A percentile compares a stretch with the other conserved stretches of the same genome.
These are phyloP conservation scores for Agelastica alni DNA, from an alignment of 2,888 invertebrate genomes.

Conservation along the genomic window DNA sequence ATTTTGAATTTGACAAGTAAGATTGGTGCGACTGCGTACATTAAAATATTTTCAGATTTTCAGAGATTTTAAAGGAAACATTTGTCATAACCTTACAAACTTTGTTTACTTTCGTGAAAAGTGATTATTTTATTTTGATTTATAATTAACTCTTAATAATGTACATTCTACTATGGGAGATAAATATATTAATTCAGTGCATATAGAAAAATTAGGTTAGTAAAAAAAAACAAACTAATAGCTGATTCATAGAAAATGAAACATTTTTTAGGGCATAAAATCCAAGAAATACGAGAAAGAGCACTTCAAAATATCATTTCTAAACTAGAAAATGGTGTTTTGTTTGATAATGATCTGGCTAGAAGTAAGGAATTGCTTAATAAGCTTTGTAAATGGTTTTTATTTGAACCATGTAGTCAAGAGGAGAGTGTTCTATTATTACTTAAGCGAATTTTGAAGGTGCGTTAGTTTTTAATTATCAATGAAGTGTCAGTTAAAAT, in stretches of 20 bases:
- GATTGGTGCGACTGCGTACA: too few relatives aligned
- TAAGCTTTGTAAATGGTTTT: conserved; percentile 67
- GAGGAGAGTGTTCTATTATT: conserved; percentile 64
- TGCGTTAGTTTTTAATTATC: too few relatives aligned
- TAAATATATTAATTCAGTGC: conserved; percentile 45
- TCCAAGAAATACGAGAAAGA: conserved; percentile 55
- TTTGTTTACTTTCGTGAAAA: too few relatives aligned
- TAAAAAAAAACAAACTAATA: conserved; percentile 10
- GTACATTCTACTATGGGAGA: conserved; percentile 28
- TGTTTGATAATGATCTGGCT: conserved; percentile 64
- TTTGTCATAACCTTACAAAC: too few relatives aligned
- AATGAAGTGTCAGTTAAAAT: too few relatives aligned
- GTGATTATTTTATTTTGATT: too few relatives aligned
- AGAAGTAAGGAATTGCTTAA: conserved; percentile 64
- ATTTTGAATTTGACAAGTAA: not conserved
- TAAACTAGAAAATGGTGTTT: conserved; percentile 67
- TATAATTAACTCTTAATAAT: not conserved
- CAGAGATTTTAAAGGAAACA: too few relatives aligned
- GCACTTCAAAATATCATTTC: conserved; percentile 56
- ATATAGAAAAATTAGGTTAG: conserved; percentile 52
- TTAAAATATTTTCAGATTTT: too few relatives aligned
- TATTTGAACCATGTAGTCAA: conserved; percentile 59
- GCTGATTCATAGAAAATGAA: not conserved
- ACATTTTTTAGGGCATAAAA: conserved; percentile 49
- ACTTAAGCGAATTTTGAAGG: conserved; percentile 62